phyloP scores from a whole-genome alignment of 2,888 invertebrate species.

The Graphium colonna region DNA sequence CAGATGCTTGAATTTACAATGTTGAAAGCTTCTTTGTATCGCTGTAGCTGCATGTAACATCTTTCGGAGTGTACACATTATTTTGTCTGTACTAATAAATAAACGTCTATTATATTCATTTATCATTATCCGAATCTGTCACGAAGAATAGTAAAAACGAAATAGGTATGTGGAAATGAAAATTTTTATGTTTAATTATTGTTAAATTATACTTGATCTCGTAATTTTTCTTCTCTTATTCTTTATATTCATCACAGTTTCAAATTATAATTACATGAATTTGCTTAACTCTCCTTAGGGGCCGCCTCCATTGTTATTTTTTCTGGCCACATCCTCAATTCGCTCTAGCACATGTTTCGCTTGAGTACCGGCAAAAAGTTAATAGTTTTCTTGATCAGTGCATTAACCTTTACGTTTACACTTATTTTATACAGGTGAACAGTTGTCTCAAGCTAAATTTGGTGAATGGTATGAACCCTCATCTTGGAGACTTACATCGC shows the following conservation, averaged over 20 bases:
- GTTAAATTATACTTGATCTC: not conserved
- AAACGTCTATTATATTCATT: not conserved
- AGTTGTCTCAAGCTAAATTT: slow-evolving; percentile 30
- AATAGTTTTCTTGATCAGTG: slow-evolving; percentile 48
- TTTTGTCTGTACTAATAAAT: not conserved
- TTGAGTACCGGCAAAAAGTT: slow-evolving; percentile 66
- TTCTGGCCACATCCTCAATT: slow-evolving; percentile 78
- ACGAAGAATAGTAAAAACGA: slow-evolving; percentile 13
- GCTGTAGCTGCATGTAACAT: no score
- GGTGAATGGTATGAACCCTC: slow-evolving; percentile 35
- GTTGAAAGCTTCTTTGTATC: no score
- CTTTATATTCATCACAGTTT: not conserved
- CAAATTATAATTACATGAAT: not conserved
- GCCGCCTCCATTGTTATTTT: slow-evolving; percentile 68
- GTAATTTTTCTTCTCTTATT: not conserved
- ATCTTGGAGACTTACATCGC: slow-evolving; percentile 20
- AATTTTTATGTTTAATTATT: not conserved
- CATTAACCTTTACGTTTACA: slow-evolving; percentile 48
- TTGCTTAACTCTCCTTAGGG: slow-evolving; percentile 2
- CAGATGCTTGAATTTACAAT: no score
- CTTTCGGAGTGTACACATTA: not conserved
- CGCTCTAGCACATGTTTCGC: slow-evolving; percentile 73
- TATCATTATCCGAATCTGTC: not conserved
- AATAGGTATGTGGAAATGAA: slow-evolving; percentile 17
- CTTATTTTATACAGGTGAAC: slow-evolving; percentile 47